Base-by-base conservation (phyloP, 2,113 vertebrate genomes). In the Microcebus lehilahytsara region DNA sequence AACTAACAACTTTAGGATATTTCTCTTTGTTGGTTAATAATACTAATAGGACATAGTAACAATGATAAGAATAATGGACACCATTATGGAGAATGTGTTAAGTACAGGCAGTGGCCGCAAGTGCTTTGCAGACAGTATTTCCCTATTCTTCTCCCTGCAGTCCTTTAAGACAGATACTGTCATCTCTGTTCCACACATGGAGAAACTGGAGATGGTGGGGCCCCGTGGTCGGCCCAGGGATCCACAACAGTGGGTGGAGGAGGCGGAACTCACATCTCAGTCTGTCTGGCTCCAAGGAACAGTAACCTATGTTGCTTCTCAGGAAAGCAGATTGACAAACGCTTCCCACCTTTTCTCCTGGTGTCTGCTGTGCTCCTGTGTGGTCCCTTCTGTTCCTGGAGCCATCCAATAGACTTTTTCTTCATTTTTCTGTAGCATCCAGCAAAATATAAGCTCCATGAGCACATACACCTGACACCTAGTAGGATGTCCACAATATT, bases 351-450 rank as follows among this genome's bases (percentile, higher is more conserved):
- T 17, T 53, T 78, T 46, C 42, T 23, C 58, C 20, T 53, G 2
- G 0, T 32, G 22, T 40, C 46, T 67, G 25, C n/a, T 90, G 0
- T 64, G 23, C 10, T 62, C 30, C 22, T 77, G 6, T 42, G 34
- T 51, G 20, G 46, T 78, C 12, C 11, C 30, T 88, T 77, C 20
- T 40, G 27, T 58, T 77, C n/a, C 42, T 62, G 16, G 46, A 85
- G 19, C 4, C 34, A 20, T 11, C 22, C 6, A 53, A 0, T 77
- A 58, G 1, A 46, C 94, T 62, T 80, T 20, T 67, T 74, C 20
- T 62, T 89, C 58, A 19, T 83, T 92, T 96, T 96, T 89, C 56
- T 95, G 3, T 89, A 22, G 84, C 53, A 16, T 53, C 7, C n/a
- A 66, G 49, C 77, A 96, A 49, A 91, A 60, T 27, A 27, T 74